Evolutionary conservation across 2,113 vertebrate species (phyloP), one percentile per base, ranked within the genome.

Genomic region (Quiscalus mexicanus): DNA sequence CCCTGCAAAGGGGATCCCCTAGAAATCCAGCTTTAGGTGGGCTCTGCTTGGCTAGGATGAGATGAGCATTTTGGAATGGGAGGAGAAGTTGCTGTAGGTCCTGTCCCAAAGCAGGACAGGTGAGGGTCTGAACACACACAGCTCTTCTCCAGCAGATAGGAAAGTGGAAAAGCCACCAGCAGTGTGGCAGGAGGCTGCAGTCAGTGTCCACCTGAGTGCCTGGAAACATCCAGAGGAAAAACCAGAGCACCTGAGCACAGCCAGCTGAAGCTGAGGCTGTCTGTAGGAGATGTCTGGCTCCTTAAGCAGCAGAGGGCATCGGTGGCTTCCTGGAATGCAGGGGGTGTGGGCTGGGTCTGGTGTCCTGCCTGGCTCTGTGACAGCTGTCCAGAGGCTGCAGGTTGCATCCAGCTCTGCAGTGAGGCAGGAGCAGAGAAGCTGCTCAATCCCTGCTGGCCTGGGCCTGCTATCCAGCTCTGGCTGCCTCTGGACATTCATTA

Each of bases 401-500:
- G 5, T 15, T 52, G 41, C 44, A 77, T 21, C 76, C 28, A 12
- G 79, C 28, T 24, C 33, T 82, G 52, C 71, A 75, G 47, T 13
- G 76, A 91, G 59, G 64, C 30, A 15, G 68, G 21, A 64, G 53
- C 79, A 65, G 59, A 37, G 68, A 31, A 37, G 17, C 74, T 90
- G 47, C 84, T 91, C 25, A 5, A 68, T 25, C 62, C 65, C 44
- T 59, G 67, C 67, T 68, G 53, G 19, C 56, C 15, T 16, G 53
- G 60, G 41, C 44, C 74, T 44, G 47, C 10, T 13, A 1, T 25
- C 70, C 82, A 65, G 90, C 82, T 87, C 80, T 69, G 69, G 1
- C 76, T 58, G 87, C 45, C 55, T 85, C 78, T 95, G 94, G 87
- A 25, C 67, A 69, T 35, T 85, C 75, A 94, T 89, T 89, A 87